Base-by-base conservation (phyloP, 2,888 invertebrate genomes). In the Chloroclystis v-ata region DNA sequence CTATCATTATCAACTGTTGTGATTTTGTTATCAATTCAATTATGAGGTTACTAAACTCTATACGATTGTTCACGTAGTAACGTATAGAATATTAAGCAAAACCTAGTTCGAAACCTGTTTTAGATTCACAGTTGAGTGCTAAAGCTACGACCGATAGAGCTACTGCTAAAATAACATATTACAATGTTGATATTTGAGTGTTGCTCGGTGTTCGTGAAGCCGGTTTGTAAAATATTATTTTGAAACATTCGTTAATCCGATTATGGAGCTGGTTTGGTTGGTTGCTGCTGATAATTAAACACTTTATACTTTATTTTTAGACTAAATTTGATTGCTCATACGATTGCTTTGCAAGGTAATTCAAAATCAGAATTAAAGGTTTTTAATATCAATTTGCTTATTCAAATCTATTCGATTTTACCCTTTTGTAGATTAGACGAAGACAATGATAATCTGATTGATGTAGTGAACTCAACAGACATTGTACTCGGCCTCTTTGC, bases 401-500 rank as follows among this genome's bases (percentile, higher is more conserved):
- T n/a, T n/a, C n/a, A n/a, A n/a, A n/a, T n/a, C n/a, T n/a, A n/a
- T n/a, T n/a, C n/a, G n/a, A n/a, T 37, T 35, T 4, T 26, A 6
- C 16, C 14, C n/a, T 14, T 13, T 4, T 13, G 12, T 30, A 30
- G 14, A n/a, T 20, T 35, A 30, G 37, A 40, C 43, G 30, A 49
- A 43, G 26, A 28, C 35, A 49, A 41, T 35, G 29, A 14, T 42
- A 37, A 39, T 42, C 38, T 28, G 24, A 54, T 49, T 43, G 53
- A 1, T 37, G 7, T 37, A 44, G 24, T 43, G 35, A 42, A 37
- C 58, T 68, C 57, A 60, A 72, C 76, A 75, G 78, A 79, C 77
- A 73, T 75, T 63, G 68, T 60, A 70, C 63, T 61, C 69, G 78
- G 61, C 78, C 83, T 67, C 77, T 72, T 78, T 84, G 75, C 55